Evolutionary conservation across 2,113 vertebrate genomes (phyloP).

Genomic region (Herpetotheres cachinnans): DNA sequence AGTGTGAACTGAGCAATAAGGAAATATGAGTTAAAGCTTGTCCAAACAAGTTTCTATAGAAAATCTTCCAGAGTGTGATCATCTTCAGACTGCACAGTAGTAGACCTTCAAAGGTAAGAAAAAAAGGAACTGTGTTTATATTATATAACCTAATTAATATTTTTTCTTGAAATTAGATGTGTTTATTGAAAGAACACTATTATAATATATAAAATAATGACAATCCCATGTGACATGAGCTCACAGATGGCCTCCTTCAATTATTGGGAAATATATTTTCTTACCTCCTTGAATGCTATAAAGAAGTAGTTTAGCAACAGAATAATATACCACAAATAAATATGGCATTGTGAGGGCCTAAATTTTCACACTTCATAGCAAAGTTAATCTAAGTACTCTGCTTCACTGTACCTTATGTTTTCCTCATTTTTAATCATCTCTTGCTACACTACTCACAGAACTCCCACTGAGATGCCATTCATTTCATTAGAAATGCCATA

Average conservation of each 20-base stretch:
- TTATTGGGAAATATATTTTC: not conserved
- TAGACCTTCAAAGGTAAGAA: not conserved
- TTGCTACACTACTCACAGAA: not conserved
- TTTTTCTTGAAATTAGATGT: not conserved
- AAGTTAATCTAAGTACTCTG: not conserved
- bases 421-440: not conserved
- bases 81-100: not conserved
- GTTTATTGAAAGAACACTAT: not conserved
- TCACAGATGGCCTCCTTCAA: not conserved
- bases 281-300: not conserved
- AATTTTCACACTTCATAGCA: not conserved
- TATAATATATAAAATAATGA: not conserved
- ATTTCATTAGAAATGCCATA: not conserved
- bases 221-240: not conserved
- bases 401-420: not conserved
- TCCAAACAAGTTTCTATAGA: not conserved
- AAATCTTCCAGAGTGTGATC: not conserved
- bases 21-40: not conserved
- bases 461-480: not conserved
- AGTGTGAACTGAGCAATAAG: not conserved
- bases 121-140: not conserved
- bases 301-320: not conserved
- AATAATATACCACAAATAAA: not conserved
- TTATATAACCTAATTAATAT: not conserved
- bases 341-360: not conserved